Conservation (phyloP, 1,140 invertebrate species). For the Choristoneura fumiferana region DNA sequence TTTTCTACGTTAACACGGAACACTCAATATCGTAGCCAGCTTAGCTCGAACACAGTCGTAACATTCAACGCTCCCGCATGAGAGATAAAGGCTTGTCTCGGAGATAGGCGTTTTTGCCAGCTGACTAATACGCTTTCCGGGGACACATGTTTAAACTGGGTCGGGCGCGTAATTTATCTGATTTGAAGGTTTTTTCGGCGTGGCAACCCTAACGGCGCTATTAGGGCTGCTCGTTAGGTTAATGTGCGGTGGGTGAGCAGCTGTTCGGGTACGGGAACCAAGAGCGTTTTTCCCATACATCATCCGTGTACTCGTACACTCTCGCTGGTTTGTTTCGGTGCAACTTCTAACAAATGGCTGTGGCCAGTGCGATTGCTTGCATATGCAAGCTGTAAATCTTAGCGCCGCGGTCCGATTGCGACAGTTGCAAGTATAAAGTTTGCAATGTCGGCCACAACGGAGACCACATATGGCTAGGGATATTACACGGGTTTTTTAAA, state of each 20-base stretch:
- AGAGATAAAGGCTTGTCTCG: conserved; percentile 11
- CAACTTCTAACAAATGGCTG: conserved; percentile 17
- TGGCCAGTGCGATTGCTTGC: conserved; percentile 14
- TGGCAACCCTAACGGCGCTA: conserved; percentile 60
- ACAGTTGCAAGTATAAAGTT: conserved; percentile 8
- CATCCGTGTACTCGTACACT: conserved; percentile 42
- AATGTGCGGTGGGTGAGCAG: conserved; percentile 64
- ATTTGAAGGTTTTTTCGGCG: conserved; percentile 55
- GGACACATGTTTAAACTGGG: conserved; percentile 43
- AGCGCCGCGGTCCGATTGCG: conserved; percentile 4
- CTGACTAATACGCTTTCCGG: conserved; percentile 36
- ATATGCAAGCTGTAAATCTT: conserved; percentile 18
- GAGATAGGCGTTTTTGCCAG: conserved; percentile 42
- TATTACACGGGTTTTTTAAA: too few relatives aligned
- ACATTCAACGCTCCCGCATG: conserved; percentile 4
- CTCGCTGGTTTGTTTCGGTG: conserved; percentile 11
- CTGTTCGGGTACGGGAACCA: conserved; percentile 45
- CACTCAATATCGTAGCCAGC: not conserved
- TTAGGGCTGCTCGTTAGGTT: conserved; percentile 70
- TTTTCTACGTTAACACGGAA: too few relatives aligned
- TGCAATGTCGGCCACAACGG: conserved; percentile 5
- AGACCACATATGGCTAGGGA: not conserved
- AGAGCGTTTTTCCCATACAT: conserved; percentile 57
- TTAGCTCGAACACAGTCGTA: not conserved
- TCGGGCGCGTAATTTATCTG: conserved; percentile 64